Percentiles rank a stretch among this genome's conserved stretches.
Conservation (phyloP, 2,797 vertebrate genomes). For the Dryobates pubescens region DNA sequence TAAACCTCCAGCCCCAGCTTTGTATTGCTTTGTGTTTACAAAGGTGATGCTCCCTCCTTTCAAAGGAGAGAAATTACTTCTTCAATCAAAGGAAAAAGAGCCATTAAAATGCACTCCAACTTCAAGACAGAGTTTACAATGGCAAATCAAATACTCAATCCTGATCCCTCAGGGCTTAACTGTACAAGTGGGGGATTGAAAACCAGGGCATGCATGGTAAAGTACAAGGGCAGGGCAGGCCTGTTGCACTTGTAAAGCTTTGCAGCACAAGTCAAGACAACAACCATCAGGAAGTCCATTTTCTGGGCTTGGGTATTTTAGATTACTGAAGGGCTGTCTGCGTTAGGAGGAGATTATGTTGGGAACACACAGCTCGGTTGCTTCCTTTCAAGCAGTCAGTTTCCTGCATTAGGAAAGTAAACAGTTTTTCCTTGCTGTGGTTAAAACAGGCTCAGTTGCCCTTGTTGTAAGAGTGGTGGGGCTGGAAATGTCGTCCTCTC, state of each 20-base stretch:
- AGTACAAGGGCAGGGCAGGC: not conserved
- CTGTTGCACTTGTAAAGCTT: not conserved
- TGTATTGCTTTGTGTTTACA: not conserved
- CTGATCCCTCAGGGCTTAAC: not conserved
- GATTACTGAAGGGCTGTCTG: not conserved
- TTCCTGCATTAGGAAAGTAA: not conserved
- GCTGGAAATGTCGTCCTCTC: not conserved
- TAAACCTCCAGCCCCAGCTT: not conserved
- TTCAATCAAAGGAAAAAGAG: not conserved
- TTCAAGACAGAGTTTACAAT: not conserved
- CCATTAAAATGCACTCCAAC: not conserved
- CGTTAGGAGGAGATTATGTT: not conserved
- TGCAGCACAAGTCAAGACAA: not conserved
- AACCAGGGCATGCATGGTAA: fast-evolving
- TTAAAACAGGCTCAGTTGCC: not conserved
- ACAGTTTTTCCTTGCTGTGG: not conserved
- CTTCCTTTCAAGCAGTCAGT: not conserved
- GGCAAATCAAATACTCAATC: not conserved
- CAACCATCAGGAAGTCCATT: not conserved
- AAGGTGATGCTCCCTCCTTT: not conserved
- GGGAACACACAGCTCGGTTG: not conserved
- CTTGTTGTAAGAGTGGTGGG: not conserved
- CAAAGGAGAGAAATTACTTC: not conserved
- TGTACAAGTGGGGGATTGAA: not conserved
- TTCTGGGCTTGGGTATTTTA: not conserved